These are phyloP conservation scores for Scaptomyza graminum DNA, from an alignment of 1,140 invertebrate genomes.

Conservation along the genomic window DNA sequence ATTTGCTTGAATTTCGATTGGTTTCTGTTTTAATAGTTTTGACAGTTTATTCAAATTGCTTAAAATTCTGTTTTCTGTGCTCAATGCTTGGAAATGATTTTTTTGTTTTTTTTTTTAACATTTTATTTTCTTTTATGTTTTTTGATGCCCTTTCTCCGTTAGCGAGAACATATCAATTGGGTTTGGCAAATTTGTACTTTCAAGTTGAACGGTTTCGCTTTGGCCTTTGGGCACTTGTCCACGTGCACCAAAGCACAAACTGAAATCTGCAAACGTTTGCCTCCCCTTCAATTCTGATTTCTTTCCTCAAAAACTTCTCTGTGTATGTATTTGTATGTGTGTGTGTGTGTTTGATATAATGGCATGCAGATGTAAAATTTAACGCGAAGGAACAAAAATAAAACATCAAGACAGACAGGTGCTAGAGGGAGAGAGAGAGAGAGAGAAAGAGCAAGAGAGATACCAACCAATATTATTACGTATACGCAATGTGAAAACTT, in stretches of 20 bases:
- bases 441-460: slow-evolving; percentile 15
- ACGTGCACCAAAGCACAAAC: slow-evolving; percentile 32
- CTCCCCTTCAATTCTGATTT: no score
- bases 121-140: slow-evolving; percentile 32
- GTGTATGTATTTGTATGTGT: not conserved
- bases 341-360: slow-evolving; percentile 20
- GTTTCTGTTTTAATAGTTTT: no score
- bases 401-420: slow-evolving; percentile 8
- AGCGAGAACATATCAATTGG: slow-evolving; percentile 29
- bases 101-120: not conserved
- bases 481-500: slow-evolving; percentile 77
- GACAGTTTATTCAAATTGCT: no score
- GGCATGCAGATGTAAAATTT: slow-evolving; percentile 68
- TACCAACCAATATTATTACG: slow-evolving; percentile 69
- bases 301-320: not conserved
- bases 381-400: slow-evolving; percentile 24
- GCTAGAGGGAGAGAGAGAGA: not conserved
- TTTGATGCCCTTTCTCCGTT: slow-evolving; percentile 13
- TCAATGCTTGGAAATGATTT: not conserved
- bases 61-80: no score
- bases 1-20: no score
- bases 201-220: slow-evolving; percentile 37
- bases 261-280: not conserved
- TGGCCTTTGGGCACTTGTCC: slow-evolving; percentile 59
- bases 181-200: slow-evolving; percentile 14